A percentile compares a stretch with the other conserved stretches of the same genome.
Evolutionary conservation across 2,797 vertebrate species (phyloP).

Genomic region (Zenarchopterus dispar): DNA sequence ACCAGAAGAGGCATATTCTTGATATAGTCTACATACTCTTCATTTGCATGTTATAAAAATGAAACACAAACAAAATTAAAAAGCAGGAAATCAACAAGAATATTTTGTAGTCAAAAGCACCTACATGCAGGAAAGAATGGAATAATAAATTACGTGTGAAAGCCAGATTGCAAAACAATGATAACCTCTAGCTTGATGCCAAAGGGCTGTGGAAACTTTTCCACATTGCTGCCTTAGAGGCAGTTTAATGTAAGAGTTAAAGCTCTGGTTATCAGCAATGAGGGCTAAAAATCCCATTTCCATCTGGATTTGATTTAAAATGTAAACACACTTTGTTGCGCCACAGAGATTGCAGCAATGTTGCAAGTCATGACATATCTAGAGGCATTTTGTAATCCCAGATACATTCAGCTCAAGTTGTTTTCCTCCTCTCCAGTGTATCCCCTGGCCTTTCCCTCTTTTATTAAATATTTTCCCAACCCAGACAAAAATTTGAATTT

Average conservation of each 20-base stretch:
- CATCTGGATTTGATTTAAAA: conserved; percentile 78
- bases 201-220: conserved; percentile 53
- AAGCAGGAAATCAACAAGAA: too few species aligned
- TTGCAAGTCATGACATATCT: conserved; percentile 59
- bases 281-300: conserved; percentile 63
- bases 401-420: conserved; percentile 26
- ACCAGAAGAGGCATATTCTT: too few species aligned
- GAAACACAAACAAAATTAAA: too few species aligned
- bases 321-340: conserved; percentile 73
- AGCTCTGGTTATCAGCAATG: conserved; percentile 63
- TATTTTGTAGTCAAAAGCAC: not conserved
- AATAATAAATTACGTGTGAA: conserved; percentile 28
- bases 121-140: not conserved
- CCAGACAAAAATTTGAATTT: conserved; percentile 58
- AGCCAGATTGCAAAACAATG: conserved; percentile 41
- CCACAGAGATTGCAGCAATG: conserved; percentile 54
- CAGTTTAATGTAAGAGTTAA: conserved; percentile 61
- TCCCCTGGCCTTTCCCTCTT: conserved; percentile 2
- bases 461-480: conserved; percentile 14
- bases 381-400: conserved; percentile 57
- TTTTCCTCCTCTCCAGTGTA: conserved; percentile 4
- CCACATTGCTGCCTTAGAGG: conserved; percentile 51
- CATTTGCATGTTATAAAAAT: too few species aligned
- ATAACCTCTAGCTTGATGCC: conserved; percentile 39
- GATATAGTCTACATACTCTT: too few species aligned